Conservation (phyloP, 2,113 vertebrate species). For the Etia nguti region DNA sequence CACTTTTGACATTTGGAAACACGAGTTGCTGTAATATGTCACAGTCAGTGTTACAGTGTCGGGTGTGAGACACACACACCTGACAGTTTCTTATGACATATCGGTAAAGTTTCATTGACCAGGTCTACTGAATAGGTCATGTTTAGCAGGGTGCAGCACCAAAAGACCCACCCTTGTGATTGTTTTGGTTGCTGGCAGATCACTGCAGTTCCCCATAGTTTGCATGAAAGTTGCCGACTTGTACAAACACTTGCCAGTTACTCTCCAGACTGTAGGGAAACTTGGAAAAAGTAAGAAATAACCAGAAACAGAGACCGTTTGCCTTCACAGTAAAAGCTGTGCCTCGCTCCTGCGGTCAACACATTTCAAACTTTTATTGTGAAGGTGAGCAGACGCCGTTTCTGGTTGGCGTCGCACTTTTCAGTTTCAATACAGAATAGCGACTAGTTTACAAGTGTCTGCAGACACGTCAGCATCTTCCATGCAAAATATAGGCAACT, state of each 20-base stretch:
- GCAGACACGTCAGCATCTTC: background rate
- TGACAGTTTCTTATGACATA: rapidly evolving
- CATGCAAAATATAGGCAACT: background rate
- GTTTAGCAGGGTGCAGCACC: background rate
- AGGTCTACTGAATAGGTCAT: background rate
- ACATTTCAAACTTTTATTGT: background rate
- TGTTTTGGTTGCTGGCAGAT: no score
- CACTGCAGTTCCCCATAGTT: no score
- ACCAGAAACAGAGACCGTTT: background rate
- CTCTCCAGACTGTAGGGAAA: background rate
- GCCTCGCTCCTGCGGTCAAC: rapidly evolving
- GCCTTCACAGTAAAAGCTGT: background rate
- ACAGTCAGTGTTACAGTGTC: background rate
- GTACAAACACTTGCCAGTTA: rapidly evolving
- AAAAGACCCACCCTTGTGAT: background rate
- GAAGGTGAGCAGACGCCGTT: background rate
- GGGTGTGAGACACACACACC: background rate
- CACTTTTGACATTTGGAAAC: background rate
- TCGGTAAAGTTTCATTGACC: background rate
- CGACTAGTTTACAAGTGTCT: background rate
- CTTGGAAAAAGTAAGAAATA: background rate
- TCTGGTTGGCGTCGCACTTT: background rate
- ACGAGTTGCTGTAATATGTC: background rate
- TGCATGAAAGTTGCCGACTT: background rate
- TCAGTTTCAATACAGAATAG: background rate